phyloP scores from a whole-genome alignment of 92 coral and sea anemone genomes.

The Siderastrea siderea region DNA sequence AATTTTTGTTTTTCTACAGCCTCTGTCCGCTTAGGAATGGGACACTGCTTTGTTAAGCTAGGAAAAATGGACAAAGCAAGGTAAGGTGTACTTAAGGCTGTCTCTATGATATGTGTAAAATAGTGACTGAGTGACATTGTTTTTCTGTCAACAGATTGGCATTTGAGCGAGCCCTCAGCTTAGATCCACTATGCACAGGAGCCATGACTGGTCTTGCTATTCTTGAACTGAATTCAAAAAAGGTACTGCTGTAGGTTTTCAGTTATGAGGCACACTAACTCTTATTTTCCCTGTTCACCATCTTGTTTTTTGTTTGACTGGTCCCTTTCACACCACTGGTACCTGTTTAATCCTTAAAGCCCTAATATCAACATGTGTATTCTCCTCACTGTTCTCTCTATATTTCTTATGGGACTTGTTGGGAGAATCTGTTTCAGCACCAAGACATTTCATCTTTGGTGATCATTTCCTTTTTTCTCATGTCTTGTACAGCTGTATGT shows the following conservation, averaged over 20 bases:
- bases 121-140: not conserved
- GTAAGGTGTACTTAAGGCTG: constrained; percentile 7
- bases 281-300: not conserved
- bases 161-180: constrained; percentile 93
- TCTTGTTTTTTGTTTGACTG: not conserved
- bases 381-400: too few species aligned
- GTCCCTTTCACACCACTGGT: too few species aligned
- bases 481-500: too few species aligned
- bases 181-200: constrained; percentile 94
- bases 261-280: not conserved
- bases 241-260: constrained; percentile 52
- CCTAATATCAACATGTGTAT: too few species aligned
- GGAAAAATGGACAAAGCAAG: constrained; percentile 95
- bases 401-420: too few species aligned
- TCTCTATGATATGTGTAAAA: not conserved
- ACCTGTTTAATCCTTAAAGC: too few species aligned
- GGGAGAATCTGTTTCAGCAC: too few species aligned
- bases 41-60: constrained; percentile 96
- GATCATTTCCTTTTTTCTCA: too few species aligned
- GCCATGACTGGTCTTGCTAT: constrained; percentile 98
- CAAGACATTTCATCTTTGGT: too few species aligned
- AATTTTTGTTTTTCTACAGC: constrained; percentile 55
- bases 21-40: constrained; percentile 98
- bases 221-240: constrained; percentile 92
- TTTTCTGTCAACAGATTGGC: constrained; percentile 68